Evolutionary conservation across 1,140 invertebrate genomes (phyloP).

Genomic region (Drosophila melanogaster): Release_6_plus_ISO1_MT NT_037436.4:18728001-18728500

Average conservation of each 20-base stretch:
- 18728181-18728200: constrained; percentile 25
- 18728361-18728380: constrained; percentile 13
- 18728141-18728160: constrained; percentile 47
- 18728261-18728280: constrained; percentile 42
- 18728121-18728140: constrained; percentile 32
- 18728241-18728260: neutral
- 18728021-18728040: constrained; percentile 63
- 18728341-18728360: neutral
- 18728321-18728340: constrained; percentile 1
- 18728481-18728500: neutral
- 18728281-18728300: constrained; percentile 74
- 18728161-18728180: constrained; percentile 28
- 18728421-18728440: constrained; percentile 65
- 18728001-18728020: constrained; percentile 38
- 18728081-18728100: constrained; percentile 78
- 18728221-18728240: constrained; percentile 42
- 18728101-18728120: constrained; percentile 66
- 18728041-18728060: constrained; percentile 69
- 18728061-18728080: constrained; percentile 76
- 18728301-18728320: constrained; percentile 33
- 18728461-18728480: constrained; percentile 53
- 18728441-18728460: constrained; percentile 53
- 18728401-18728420: constrained; percentile 75
- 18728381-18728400: constrained; percentile 55
- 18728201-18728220: constrained; percentile 30